These are phyloP conservation scores for Atlantisia rogersi DNA, from an alignment of 2,113 vertebrate species.

Conservation along the genomic window DNA sequence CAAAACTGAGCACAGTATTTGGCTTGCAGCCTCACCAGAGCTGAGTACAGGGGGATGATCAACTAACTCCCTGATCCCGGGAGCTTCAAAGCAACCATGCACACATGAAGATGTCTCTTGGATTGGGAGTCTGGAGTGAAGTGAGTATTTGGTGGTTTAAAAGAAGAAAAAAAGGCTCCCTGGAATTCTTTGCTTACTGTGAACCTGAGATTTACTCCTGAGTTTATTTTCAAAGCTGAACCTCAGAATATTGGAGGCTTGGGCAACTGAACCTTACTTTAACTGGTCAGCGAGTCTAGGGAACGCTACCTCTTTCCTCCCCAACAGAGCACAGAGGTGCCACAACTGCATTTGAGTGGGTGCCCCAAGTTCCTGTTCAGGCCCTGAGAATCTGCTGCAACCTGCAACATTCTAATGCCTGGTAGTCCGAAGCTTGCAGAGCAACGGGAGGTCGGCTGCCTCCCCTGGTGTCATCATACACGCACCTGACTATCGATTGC, in stretches of 20 bases:
- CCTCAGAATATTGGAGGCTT: neutral
- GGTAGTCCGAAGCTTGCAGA: neutral
- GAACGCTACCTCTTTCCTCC: neutral
- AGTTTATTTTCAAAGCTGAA: neutral
- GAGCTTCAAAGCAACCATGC: rapidly evolving
- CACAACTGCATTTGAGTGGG: rapidly evolving
- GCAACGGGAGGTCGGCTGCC: neutral
- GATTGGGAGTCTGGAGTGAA: neutral
- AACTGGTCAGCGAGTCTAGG: neutral
- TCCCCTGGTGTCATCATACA: neutral
- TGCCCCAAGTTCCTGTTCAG: neutral
- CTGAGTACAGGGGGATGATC: too few species aligned
- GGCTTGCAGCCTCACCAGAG: too few species aligned
- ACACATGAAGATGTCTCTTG: rapidly evolving
- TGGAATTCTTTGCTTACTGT: neutral
- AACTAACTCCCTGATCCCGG: too few species aligned
- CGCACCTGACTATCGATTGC: rapidly evolving
- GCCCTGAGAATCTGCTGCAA: neutral
- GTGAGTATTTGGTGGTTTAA: neutral
- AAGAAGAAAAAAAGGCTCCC: neutral
- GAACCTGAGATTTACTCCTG: neutral
- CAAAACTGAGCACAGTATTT: too few species aligned
- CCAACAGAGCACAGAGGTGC: neutral
- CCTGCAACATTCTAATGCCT: rapidly evolving
- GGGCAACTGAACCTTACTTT: neutral